A percentile compares a stretch with the other conserved stretches of the same genome.
Evolutionary conservation across 1,140 invertebrate genomes (phyloP).

Genomic region (Bombus sylvicola): DNA sequence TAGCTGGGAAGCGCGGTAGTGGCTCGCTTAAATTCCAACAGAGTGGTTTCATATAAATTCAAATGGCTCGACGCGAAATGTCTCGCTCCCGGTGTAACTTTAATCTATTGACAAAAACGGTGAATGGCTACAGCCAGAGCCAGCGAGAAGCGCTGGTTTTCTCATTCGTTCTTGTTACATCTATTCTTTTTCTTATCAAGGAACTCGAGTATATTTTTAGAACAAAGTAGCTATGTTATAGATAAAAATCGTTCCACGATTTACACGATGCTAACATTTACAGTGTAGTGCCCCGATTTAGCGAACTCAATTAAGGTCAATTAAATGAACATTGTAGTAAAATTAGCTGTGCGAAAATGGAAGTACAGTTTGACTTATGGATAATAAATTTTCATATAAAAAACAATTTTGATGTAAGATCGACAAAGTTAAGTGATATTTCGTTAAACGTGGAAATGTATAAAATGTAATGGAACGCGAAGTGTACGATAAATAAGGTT

Average conservation of each 20-base stretch:
- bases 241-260: not conserved
- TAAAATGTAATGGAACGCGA: not conserved
- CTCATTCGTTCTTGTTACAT: not conserved
- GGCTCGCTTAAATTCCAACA: not conserved
- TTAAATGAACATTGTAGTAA: not conserved
- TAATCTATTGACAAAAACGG: not conserved
- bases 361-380: not conserved
- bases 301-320: not conserved
- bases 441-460: not conserved
- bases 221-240: not conserved
- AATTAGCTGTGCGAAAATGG: accelerated
- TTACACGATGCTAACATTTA: not conserved
- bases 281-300: not conserved
- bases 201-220: not conserved
- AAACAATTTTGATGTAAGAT: not conserved
- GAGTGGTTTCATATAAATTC: not conserved
- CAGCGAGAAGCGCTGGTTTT: too few relatives aligned
- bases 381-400: not conserved
- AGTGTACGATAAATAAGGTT: not conserved
- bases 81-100: not conserved
- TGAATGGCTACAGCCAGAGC: not conserved
- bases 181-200: not conserved
- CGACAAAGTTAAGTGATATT: not conserved
- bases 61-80: too few relatives aligned
- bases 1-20: too few relatives aligned